Evolutionary conservation across 2,797 vertebrate genomes (phyloP).

Genomic region (Premnoplex brunnescens): DNA sequence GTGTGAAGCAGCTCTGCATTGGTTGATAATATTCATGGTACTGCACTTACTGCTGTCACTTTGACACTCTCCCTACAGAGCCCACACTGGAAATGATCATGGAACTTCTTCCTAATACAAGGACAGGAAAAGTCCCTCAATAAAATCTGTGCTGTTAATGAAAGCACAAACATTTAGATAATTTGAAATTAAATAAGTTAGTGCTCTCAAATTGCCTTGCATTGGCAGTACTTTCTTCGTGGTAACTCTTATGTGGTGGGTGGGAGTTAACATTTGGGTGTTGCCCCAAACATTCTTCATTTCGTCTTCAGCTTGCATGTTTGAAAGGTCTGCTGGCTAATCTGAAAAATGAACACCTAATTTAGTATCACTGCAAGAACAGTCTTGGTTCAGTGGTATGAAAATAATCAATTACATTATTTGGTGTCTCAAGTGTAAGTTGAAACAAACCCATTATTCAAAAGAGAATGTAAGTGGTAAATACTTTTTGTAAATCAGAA

Average conservation of each 20-base stretch:
- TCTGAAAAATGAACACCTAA: not conserved
- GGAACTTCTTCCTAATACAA: not conserved
- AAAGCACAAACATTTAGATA: not conserved
- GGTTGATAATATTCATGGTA: not conserved
- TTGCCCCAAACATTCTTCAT: not conserved
- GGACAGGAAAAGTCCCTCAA: not conserved
- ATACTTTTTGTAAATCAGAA: not conserved
- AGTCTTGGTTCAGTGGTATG: not conserved
- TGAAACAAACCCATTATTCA: not conserved
- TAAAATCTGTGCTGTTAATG: not conserved
- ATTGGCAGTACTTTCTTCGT: not conserved
- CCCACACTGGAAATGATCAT: not conserved
- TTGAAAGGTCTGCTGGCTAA: not conserved
- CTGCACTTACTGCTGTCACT: not conserved
- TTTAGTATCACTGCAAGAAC: not conserved
- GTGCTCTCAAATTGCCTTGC: not conserved
- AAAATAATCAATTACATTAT: not conserved
- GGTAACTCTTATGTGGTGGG: not conserved
- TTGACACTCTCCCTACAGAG: not conserved
- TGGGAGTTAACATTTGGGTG: not conserved
- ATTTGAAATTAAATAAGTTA: not conserved
- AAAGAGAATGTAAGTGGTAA: not conserved
- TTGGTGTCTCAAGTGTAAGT: not conserved
- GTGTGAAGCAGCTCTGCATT: not conserved
- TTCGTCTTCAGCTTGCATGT: not conserved